Conservation (phyloP, 1,140 invertebrate species). For the Centruroides vittatus region DNA sequence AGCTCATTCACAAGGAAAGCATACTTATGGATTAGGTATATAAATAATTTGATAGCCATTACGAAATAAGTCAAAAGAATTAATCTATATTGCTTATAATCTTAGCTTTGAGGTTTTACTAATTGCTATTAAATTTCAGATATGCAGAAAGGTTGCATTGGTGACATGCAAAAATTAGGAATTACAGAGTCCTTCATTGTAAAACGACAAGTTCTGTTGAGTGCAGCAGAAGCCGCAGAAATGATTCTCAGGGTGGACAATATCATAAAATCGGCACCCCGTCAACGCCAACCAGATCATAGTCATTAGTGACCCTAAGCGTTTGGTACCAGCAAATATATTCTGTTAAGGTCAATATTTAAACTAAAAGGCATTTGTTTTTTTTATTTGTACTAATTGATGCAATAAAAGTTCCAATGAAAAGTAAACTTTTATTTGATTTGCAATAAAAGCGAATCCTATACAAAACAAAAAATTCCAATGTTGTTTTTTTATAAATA, state of each 20-base stretch:
- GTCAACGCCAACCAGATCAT: constrained; percentile 67
- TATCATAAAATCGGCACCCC: constrained; percentile 88
- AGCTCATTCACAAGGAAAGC: constrained; percentile 61
- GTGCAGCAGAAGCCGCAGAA: constrained; percentile 93
- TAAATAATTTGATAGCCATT: neutral
- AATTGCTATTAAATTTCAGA: constrained; percentile 27
- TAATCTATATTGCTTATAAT: too few relatives aligned
- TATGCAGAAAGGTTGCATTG: constrained; percentile 28
- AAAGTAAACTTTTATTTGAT: too few relatives aligned
- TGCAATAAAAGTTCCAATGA: too few relatives aligned
- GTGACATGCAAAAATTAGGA: constrained; percentile 44
- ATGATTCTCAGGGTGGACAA: constrained; percentile 98
- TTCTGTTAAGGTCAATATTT: too few relatives aligned
- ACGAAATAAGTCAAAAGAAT: too few relatives aligned
- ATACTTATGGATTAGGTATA: constrained; percentile 68
- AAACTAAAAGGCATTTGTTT: too few relatives aligned
- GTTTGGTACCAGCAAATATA: too few relatives aligned
- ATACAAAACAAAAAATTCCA: too few relatives aligned
- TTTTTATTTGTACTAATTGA: too few relatives aligned
- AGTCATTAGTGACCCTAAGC: neutral
- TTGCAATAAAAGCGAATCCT: too few relatives aligned
- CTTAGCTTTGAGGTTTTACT: too few relatives aligned
- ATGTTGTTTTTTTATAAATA: too few relatives aligned
- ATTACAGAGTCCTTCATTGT: constrained; percentile 95
- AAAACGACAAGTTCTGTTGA: constrained; percentile 86